phyloP scores from a whole-genome alignment of 1,140 invertebrate species.

The fruit fly (Drosophila melanogaster) region Release_6_plus_ISO1_MT NT_033777.3:22172501-22173000 shows the following conservation, averaged over 20 bases:
- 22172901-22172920: no score
- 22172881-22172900: no score
- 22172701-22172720: slow-evolving; percentile 1
- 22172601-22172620: slow-evolving; percentile 8
- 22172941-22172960: no score
- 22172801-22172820: slow-evolving; percentile 65
- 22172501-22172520: slow-evolving; percentile 18
- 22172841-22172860: slow-evolving; percentile 7
- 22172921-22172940: no score
- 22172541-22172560: slow-evolving; percentile 74
- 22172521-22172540: slow-evolving; percentile 76
- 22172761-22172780: slow-evolving; percentile 23
- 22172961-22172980: no score
- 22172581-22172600: slow-evolving; percentile 13
- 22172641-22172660: slow-evolving; percentile 29
- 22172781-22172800: slow-evolving; percentile 56
- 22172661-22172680: slow-evolving; percentile 61
- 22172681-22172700: slow-evolving; percentile 13
- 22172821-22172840: slow-evolving; percentile 1
- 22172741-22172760: slow-evolving; percentile 43
- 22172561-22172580: slow-evolving; percentile 73
- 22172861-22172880: not conserved
- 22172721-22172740: slow-evolving; percentile 65
- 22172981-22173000: no score
- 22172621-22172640: slow-evolving; percentile 18